Evolutionary conservation across 2,888 invertebrate species (phyloP).

Genomic region (Clistopyga incitator): DNA sequence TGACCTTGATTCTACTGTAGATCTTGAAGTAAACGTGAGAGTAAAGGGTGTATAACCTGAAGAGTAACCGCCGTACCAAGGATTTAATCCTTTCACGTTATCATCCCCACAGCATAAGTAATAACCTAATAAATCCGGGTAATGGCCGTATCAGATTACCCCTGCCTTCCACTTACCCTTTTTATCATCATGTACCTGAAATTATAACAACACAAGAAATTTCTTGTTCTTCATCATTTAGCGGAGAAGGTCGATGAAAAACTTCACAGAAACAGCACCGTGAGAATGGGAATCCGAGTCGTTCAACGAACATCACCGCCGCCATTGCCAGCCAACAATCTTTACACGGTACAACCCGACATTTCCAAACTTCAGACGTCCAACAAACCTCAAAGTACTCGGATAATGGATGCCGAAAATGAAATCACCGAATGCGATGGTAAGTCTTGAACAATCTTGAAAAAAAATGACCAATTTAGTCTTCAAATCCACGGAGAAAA

Average conservation of each 20-base stretch:
- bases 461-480: too few relatives aligned
- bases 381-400: constrained; percentile 65
- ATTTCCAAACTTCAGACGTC: constrained; percentile 59
- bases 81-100: constrained; percentile 1
- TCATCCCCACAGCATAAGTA: background rate
- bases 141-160: background rate
- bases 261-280: constrained; percentile 91
- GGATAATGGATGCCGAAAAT: constrained; percentile 72
- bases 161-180: background rate
- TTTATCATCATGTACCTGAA: background rate
- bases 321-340: constrained; percentile 73
- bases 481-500: too few relatives aligned
- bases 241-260: constrained; percentile 94
- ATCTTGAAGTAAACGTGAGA: constrained; percentile 4
- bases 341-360: constrained; percentile 73
- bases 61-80: background rate
- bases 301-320: constrained; percentile 87
- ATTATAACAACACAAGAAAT: background rate
- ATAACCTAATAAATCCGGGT: background rate
- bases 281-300: constrained; percentile 94
- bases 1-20: background rate
- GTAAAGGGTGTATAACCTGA: background rate
- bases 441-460: constrained; percentile 58
- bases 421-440: constrained; percentile 74
- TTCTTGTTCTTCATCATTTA: constrained; percentile 78